phyloP scores from a whole-genome alignment of 2,797 vertebrate genomes.

The Sparidentex hasta region DNA sequence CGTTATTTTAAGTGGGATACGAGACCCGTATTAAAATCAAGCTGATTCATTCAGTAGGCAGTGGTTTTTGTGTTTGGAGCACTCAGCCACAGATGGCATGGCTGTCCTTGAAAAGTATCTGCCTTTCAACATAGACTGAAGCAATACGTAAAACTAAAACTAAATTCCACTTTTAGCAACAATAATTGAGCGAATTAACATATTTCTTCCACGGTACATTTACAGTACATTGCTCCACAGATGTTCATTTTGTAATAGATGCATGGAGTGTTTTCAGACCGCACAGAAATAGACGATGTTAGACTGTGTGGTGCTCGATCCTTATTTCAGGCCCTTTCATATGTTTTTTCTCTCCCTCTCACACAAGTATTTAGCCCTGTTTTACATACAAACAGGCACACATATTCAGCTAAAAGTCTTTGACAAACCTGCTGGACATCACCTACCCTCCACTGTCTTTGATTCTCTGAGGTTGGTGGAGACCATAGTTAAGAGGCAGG shows the following conservation, averaged over 20 bases:
- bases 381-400: background rate
- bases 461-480: constrained; percentile 5
- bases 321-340: constrained; percentile 22
- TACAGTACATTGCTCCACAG: constrained; percentile 40
- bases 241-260: constrained; percentile 51
- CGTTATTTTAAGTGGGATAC: background rate
- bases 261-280: constrained; percentile 35
- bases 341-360: background rate
- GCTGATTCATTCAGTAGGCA: constrained; percentile 6
- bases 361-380: background rate
- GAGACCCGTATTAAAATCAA: background rate
- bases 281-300: constrained; percentile 36
- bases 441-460: background rate
- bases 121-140: constrained; percentile 9
- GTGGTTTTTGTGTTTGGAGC: constrained; percentile 15
- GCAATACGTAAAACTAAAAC: constrained; percentile 9
- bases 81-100: constrained; percentile 16
- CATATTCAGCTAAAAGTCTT: background rate
- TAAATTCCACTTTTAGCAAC: constrained; percentile 12
- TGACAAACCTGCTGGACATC: background rate
- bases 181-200: constrained; percentile 11
- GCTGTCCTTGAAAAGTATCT: constrained; percentile 43
- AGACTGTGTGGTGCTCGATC: constrained; percentile 16
- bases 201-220: constrained; percentile 36
- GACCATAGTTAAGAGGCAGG: background rate